Percentiles rank a stretch among this genome's conserved stretches.
phyloP scores from a whole-genome alignment of 2,888 invertebrate species.

The Brenthis ino region DNA sequence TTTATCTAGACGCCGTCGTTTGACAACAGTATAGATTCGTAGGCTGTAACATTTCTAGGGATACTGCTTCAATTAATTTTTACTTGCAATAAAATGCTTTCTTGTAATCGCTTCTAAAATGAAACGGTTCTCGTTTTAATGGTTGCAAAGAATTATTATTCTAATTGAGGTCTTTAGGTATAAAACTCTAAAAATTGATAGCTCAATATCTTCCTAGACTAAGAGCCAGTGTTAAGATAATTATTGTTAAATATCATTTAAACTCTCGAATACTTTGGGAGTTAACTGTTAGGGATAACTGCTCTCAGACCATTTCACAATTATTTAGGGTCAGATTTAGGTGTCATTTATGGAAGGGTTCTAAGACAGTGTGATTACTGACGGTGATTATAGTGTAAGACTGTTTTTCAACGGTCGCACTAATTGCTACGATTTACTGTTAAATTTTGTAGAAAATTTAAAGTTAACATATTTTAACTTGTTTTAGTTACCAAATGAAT shows the following conservation, averaged over 20 bases:
- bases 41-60: too few relatives aligned
- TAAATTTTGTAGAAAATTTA: constrained; percentile 11
- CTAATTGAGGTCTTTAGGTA: too few relatives aligned
- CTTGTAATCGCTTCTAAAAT: too few relatives aligned
- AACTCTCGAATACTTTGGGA: constrained; percentile 34
- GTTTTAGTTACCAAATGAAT: neutral
- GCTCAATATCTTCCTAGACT: too few relatives aligned
- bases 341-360: constrained; percentile 38
- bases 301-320: constrained; percentile 42
- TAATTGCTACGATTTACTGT: neutral
- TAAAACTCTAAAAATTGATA: too few relatives aligned
- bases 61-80: too few relatives aligned
- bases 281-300: constrained; percentile 41
- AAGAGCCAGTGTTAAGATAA: constrained; percentile 26
- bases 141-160: too few relatives aligned
- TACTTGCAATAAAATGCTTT: too few relatives aligned
- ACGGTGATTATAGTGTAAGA: constrained; percentile 28
- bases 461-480: neutral
- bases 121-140: too few relatives aligned
- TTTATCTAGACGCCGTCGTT: too few relatives aligned
- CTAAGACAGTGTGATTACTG: constrained; percentile 37
- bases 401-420: constrained; percentile 8
- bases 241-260: constrained; percentile 40
- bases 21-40: too few relatives aligned
- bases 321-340: constrained; percentile 43